Evolutionary conservation across 2,113 vertebrate species (phyloP).

Genomic region (Phasianus colchicus): DNA sequence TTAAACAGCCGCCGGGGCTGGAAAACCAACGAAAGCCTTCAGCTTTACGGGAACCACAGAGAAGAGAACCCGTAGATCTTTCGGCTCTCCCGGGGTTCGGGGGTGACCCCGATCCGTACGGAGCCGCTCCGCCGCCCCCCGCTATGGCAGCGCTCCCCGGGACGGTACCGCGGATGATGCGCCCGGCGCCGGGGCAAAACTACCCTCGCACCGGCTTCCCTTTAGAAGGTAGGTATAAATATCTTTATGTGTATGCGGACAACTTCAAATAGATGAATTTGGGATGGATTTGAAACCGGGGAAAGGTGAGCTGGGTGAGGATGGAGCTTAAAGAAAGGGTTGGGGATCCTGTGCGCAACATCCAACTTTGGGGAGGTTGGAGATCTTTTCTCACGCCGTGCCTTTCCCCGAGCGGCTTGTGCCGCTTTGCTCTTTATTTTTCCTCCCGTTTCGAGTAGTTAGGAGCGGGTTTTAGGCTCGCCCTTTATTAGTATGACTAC

Average conservation of each 20-base stretch:
- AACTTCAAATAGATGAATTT: background rate
- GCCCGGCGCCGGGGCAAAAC: conserved; percentile 94
- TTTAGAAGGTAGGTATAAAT: conserved; percentile 90
- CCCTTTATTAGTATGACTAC: background rate
- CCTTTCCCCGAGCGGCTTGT: background rate
- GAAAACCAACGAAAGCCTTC: background rate
- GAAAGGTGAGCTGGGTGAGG: background rate
- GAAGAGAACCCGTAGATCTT: background rate
- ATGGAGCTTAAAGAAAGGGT: background rate
- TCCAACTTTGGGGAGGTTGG: background rate
- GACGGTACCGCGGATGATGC: conserved; percentile 95
- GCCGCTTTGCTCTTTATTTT: accelerated
- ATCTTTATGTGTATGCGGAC: background rate
- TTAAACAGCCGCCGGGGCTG: conserved; percentile 31
- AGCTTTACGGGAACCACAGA: background rate
- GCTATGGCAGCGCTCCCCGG: conserved; percentile 86
- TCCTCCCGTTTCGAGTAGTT: background rate
- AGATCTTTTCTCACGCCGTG: background rate
- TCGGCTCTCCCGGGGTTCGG: background rate
- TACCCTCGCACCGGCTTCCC: conserved; percentile 96
- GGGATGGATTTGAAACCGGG: background rate
- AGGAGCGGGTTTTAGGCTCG: background rate
- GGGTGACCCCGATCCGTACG: background rate
- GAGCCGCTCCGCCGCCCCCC: background rate
- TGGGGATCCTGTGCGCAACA: background rate